These are phyloP conservation scores for Tragelaphus strepsiceros DNA, from an alignment of 2,113 vertebrate genomes.

Conservation along the genomic window DNA sequence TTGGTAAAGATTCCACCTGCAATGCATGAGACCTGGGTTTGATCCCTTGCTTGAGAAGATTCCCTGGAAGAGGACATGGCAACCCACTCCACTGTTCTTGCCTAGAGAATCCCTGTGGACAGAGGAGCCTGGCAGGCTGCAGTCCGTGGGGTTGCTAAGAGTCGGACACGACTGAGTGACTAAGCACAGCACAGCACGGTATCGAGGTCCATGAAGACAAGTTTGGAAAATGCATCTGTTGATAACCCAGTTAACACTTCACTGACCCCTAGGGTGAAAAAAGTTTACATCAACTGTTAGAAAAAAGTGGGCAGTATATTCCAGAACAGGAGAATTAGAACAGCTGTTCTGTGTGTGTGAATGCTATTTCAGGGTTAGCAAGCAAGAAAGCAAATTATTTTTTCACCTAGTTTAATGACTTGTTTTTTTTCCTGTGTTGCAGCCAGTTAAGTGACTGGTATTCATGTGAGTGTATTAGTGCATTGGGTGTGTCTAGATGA, in stretches of 20 bases:
- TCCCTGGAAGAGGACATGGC: background rate
- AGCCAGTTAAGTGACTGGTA: background rate
- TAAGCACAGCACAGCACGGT: background rate
- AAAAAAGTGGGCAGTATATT: background rate
- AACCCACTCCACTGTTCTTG: background rate
- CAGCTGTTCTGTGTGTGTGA: background rate
- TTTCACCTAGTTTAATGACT: background rate
- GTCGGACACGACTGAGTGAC: background rate
- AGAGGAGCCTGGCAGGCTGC: background rate
- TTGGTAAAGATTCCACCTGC: background rate
- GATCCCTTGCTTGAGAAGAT: background rate
- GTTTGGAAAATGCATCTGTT: background rate
- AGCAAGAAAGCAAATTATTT: background rate
- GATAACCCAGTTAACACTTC: background rate
- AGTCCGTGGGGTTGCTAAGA: background rate
- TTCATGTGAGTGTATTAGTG: background rate
- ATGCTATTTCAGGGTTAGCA: background rate
- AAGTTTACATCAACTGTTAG: background rate
- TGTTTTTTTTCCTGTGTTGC: background rate
- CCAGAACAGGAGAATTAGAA: background rate
- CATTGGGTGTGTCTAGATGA: background rate
- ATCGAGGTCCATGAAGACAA: background rate
- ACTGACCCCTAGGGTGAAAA: background rate
- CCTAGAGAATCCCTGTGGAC: background rate
- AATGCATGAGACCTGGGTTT: accelerated